phyloP scores from a whole-genome alignment of 2,113 vertebrate species.

The Romanogobio albipinnatus region DNA sequence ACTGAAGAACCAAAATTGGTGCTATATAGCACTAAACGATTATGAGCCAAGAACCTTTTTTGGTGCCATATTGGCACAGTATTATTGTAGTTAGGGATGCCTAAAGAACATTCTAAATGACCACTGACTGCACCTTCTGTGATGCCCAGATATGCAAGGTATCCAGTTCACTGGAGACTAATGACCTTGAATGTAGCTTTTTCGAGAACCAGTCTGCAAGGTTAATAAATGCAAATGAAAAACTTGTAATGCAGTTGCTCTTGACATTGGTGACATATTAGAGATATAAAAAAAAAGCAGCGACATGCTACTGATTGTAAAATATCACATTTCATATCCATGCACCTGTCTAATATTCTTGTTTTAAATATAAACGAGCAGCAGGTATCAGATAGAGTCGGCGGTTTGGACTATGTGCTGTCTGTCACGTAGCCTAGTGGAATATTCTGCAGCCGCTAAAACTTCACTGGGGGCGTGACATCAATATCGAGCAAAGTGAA shows the following conservation, averaged over 20 bases:
- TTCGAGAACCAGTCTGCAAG: background rate
- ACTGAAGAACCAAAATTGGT: no score
- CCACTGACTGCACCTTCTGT: background rate
- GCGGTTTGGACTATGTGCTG: conserved; percentile 3
- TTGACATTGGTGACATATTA: background rate
- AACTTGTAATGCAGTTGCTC: background rate
- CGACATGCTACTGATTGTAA: background rate
- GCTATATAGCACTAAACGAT: no score
- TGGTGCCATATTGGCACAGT: no score
- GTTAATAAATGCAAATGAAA: background rate
- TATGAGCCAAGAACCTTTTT: no score
- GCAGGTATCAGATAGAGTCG: background rate
- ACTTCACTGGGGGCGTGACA: conserved; percentile 8
- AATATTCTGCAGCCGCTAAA: conserved; percentile 36
- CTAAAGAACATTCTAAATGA: background rate
- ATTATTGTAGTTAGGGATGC: background rate
- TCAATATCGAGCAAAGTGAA: background rate
- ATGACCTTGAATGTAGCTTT: background rate
- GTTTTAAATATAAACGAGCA: background rate
- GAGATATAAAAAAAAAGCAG: no score
- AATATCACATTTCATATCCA: background rate
- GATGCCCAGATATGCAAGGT: background rate
- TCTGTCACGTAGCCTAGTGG: conserved; percentile 41
- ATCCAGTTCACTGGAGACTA: background rate
- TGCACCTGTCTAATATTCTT: background rate